Conservation (phyloP, 2,113 vertebrate species). For the Orycteropus afer region DNA sequence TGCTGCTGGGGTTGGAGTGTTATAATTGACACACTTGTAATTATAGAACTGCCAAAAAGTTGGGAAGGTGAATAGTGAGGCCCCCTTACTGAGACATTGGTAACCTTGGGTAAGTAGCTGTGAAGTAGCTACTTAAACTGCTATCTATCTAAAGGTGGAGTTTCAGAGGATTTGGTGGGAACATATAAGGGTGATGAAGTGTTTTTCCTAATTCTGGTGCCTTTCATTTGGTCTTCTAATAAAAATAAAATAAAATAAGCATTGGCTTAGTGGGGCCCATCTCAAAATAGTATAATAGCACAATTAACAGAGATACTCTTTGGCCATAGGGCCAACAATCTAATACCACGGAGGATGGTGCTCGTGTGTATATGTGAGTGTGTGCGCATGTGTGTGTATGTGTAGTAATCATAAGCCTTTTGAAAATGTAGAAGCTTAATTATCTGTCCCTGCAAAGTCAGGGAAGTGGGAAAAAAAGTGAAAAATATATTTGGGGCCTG, state of each 20-base stretch:
- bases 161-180: neutral
- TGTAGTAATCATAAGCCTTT: neutral
- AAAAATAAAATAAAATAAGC: neutral
- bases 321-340: neutral
- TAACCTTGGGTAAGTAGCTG: neutral
- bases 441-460: neutral
- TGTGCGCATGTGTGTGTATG: too few species aligned
- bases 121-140: neutral
- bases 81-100: neutral
- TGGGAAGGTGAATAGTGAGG: neutral
- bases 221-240: neutral
- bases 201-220: neutral
- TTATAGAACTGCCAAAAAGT: neutral
- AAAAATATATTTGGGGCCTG: neutral
- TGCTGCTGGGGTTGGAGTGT: neutral
- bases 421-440: neutral
- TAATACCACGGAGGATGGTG: neutral
- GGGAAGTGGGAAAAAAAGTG: neutral
- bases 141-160: neutral
- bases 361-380: too few species aligned
- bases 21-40: neutral
- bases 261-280: neutral
- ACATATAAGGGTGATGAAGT: neutral
- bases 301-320: neutral
- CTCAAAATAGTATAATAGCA: slow-evolving; percentile 22